Base-by-base conservation (phyloP, 2,113 vertebrate genomes). In the Xyrauchen texanus region DNA sequence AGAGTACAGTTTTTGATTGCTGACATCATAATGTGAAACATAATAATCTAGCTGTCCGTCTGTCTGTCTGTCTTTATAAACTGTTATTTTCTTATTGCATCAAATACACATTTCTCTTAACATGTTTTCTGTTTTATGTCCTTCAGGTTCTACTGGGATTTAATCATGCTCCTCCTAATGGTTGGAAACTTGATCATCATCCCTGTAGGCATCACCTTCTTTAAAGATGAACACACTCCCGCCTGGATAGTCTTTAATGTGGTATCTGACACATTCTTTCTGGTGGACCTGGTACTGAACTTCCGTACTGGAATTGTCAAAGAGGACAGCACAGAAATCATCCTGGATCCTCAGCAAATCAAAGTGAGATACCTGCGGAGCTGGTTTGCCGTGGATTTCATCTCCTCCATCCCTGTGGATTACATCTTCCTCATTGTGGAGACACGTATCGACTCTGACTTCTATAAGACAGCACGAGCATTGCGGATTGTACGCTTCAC, bases 241-340 rank as follows among this genome's bases (percentile, higher is more conserved):
- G 95, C 96, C 0, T 99, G 98, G 98, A 99, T 99, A 52, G 95
- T 99, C 89, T 99, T 99, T 92, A 99, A 99, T 2, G 98, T 99
- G 76, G 95, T 99, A 81, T 99, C 98, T 0, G 98, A 99, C 91
- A 99, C 98, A 0, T 98, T 98, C 91, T 99, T 98, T 91, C 96
- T 99, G 88, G 93, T 99, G 85, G 98, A 99, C 90, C 89, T 99
- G 70, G 97, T 99, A 78, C 95, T 99, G 88, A 99, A 99, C 91
- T 99, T 99, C 91, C 95, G 98, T 85, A 99, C 98, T 0, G 98
- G 98, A 84, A 99, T 99, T 3, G 96, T 99, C 81, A 96, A 97
- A 85, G 97, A 99, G 88, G 98, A 99, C 94, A 99, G 98, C 92
- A 99, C 97, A 0, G 98, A 98, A 90, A 99, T 99, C 88, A 96